phyloP scores from a whole-genome alignment of 2,113 vertebrate species.

The Glaucomys volans region DNA sequence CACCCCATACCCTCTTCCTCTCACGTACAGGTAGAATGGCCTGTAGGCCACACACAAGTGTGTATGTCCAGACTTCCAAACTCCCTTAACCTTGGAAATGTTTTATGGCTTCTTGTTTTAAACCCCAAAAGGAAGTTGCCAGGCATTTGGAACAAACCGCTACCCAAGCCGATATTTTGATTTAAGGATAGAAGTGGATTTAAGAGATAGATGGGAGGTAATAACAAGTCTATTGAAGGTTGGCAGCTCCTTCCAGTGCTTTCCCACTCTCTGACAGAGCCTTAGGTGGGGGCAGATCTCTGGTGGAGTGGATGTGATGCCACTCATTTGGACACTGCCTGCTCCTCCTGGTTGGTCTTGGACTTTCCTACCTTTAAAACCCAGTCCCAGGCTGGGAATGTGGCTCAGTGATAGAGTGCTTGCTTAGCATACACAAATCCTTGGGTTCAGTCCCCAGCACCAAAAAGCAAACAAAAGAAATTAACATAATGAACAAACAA shows the following conservation, averaged over 20 bases:
- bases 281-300: too few species aligned
- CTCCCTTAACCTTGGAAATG: neutral
- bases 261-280: neutral
- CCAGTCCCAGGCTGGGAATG: neutral
- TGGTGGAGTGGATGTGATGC: too few species aligned
- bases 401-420: neutral
- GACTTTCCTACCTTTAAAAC: neutral
- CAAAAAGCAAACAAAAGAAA: neutral
- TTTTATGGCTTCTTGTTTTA: neutral
- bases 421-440: neutral
- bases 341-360: neutral
- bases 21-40: neutral
- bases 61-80: neutral
- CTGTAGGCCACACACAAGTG: neutral
- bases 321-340: neutral
- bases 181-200: neutral
- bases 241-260: neutral
- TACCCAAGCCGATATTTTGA: neutral
- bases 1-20: neutral
- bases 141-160: neutral
- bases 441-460: neutral
- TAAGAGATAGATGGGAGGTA: neutral
- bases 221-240: neutral
- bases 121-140: neutral
- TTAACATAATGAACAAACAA: neutral